These are phyloP conservation scores for Thalassoma bifasciatum DNA, from an alignment of 2,113 vertebrate species.

Conservation along the genomic window DNA sequence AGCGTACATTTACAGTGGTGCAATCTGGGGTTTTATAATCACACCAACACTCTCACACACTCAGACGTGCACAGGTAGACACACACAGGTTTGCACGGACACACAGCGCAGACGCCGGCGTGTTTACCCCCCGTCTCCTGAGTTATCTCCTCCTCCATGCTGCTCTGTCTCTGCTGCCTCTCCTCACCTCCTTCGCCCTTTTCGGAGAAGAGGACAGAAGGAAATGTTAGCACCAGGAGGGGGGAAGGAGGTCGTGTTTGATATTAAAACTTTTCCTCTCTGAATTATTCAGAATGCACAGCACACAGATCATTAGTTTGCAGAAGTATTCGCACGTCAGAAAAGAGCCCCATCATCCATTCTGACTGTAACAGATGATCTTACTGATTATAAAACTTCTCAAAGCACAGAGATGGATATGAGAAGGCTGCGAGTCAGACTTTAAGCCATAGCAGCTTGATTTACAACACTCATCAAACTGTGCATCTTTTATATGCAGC, in stretches of 20 bases:
- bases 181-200: constrained; percentile 86
- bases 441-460: too few relatives aligned
- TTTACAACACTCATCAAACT: too few relatives aligned
- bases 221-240: constrained; percentile 28
- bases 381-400: constrained; percentile 11
- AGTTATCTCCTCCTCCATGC: constrained; percentile 72
- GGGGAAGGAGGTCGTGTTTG: background rate
- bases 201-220: constrained; percentile 65
- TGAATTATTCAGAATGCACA: background rate
- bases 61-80: constrained; percentile 39
- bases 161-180: constrained; percentile 80
- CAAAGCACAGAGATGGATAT: background rate
- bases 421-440: too few relatives aligned
- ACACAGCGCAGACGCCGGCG: constrained; percentile 18
- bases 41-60: constrained; percentile 30
- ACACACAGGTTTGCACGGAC: constrained; percentile 32
- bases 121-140: constrained; percentile 75
- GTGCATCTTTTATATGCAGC: too few relatives aligned
- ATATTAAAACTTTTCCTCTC: background rate
- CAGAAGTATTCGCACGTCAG: background rate
- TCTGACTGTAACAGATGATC: background rate
- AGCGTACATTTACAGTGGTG: background rate
- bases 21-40: background rate
- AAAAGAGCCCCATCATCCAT: background rate
- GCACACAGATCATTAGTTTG: background rate